Evolutionary conservation across 2,113 vertebrate species (phyloP).

Genomic region (Rostratula benghalensis): DNA sequence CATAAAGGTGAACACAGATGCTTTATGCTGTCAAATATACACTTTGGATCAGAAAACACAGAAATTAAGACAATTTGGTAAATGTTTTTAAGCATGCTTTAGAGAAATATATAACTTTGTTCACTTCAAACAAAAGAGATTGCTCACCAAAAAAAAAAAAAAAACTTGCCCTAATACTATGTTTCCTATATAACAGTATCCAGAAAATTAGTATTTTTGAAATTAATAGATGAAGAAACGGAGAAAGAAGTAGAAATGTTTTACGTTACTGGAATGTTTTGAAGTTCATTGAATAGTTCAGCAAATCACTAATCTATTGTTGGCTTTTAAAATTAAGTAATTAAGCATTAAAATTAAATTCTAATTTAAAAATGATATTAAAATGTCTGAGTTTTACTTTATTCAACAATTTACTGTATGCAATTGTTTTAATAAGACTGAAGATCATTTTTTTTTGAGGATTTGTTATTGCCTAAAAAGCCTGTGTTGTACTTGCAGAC

Average conservation of each 20-base stretch:
- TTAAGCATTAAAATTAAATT: background rate
- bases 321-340: background rate
- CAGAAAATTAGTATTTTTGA: background rate
- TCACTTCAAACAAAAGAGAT: background rate
- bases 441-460: background rate
- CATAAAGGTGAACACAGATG: background rate
- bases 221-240: background rate
- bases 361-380: too few species aligned
- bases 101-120: background rate
- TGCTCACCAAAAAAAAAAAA: background rate
- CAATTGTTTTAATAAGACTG: background rate
- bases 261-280: background rate
- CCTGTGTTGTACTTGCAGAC: background rate
- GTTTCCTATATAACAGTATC: background rate
- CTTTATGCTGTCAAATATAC: background rate
- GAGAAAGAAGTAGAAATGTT: background rate
- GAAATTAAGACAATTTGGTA: background rate
- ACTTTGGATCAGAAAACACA: background rate
- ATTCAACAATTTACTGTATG: background rate
- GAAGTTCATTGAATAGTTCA: background rate
- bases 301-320: background rate
- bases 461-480: background rate
- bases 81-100: background rate
- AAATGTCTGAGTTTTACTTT: background rate
- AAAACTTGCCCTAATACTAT: background rate